Percentiles rank a stretch among this genome's conserved stretches.
Conservation (phyloP, 2,797 vertebrate genomes). For the Podarcis lilfordi region DNA sequence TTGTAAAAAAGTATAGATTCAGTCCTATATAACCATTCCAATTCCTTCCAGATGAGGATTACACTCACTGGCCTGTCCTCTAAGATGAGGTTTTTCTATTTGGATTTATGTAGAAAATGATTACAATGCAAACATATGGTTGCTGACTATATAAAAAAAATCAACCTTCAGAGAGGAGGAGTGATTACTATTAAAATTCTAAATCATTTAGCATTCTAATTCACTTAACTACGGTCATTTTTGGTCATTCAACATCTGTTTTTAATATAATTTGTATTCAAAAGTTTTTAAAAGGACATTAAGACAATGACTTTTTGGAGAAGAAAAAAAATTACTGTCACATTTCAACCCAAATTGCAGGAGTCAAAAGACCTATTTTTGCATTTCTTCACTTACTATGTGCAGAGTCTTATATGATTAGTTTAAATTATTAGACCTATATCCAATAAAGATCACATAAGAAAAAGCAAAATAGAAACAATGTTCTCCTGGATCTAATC, state of each 20-base stretch:
- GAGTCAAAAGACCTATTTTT: constrained; percentile 41
- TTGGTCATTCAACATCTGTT: constrained; percentile 47
- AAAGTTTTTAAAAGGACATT: constrained; percentile 31
- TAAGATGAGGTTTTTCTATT: constrained; percentile 61
- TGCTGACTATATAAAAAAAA: constrained; percentile 50
- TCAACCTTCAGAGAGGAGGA: constrained; percentile 30
- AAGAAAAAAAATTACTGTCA: constrained; percentile 31
- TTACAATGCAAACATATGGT: constrained; percentile 53
- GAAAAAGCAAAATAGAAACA: constrained; percentile 65
- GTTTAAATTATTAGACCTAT: constrained; percentile 50
- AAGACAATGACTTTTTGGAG: constrained; percentile 36
- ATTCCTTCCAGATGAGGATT: background rate
- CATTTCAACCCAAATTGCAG: constrained; percentile 46
- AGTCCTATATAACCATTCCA: constrained; percentile 58
- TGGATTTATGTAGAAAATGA: constrained; percentile 55
- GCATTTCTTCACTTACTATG: constrained; percentile 36
- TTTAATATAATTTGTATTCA: constrained; percentile 48
- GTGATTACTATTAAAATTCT: constrained; percentile 49
- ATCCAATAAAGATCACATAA: constrained; percentile 54
- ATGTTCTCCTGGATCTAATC: constrained; percentile 66
- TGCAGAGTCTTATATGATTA: constrained; percentile 41
- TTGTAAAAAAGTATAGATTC: constrained; percentile 54
- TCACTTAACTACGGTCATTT: constrained; percentile 55
- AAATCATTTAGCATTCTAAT: constrained; percentile 48
- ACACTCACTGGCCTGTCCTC: constrained; percentile 46